phyloP scores from a whole-genome alignment of 2,888 invertebrate species.

The Nephrotoma flavescens region DNA sequence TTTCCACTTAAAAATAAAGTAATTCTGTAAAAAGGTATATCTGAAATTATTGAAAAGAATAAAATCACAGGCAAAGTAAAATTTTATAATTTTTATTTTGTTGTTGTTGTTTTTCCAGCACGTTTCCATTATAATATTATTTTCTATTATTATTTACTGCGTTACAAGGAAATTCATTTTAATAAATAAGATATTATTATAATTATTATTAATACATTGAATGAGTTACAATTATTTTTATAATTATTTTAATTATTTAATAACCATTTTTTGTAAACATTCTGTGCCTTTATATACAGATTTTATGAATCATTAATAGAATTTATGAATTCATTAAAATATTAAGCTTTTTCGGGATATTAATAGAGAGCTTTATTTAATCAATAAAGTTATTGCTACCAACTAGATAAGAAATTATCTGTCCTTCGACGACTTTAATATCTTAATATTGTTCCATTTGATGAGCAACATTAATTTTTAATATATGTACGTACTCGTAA shows the following conservation, averaged over 20 bases:
- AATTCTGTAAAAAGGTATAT: background rate
- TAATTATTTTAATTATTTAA: background rate
- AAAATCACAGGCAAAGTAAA: background rate
- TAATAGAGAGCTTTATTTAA: background rate
- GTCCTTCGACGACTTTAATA: background rate
- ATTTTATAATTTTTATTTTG: background rate
- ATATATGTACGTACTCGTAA: background rate
- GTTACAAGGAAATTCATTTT: background rate
- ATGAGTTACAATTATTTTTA: background rate
- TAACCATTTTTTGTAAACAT: background rate
- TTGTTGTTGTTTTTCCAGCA: background rate
- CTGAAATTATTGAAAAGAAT: background rate
- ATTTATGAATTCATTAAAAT: background rate
- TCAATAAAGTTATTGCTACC: background rate
- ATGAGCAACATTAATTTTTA: background rate
- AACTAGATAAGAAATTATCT: background rate
- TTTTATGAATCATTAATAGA: background rate
- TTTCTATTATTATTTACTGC: background rate
- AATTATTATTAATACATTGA: background rate
- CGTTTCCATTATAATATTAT: background rate
- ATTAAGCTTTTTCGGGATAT: background rate
- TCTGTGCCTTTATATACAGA: background rate
- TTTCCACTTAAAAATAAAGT: background rate
- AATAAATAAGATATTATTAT: background rate
- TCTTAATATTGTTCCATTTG: background rate